Base-by-base conservation (phyloP, 2,888 invertebrate genomes). In the Lithophane leautieri region DNA sequence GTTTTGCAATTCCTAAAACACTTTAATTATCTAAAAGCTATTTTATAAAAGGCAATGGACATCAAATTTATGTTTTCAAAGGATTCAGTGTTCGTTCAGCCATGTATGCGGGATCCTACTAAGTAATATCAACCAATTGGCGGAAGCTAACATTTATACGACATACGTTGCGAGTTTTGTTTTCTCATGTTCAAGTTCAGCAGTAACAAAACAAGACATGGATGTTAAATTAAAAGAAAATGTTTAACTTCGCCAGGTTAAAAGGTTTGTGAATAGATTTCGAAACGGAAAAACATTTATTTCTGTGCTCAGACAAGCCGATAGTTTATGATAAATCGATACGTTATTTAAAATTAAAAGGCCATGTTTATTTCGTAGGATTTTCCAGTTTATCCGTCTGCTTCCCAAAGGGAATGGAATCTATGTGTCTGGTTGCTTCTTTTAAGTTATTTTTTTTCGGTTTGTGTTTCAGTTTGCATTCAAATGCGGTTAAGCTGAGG, bases 1-100 rank as follows among this genome's bases (percentile, higher is more conserved):
- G 11, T 81, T 84, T 84, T 79, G 71, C 70, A 78, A 77, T 81
- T 77, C 71, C 76, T 44, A 82, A 89, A 90, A 89, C 87, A 89
- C 87, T 91, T 91, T 91, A 92, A 93, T 93, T 90, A 91, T 88
- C 86, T 90, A 92, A 93, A 91, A 92, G 91, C 91, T 89, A 90
- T 88, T 84, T 87, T 87, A 87, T 91, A 82, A 90, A 90, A 88
- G 79, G 86, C 85, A 87, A 87, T 87, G 81, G 87, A 87, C 79
- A 86, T 87, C 81, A 87, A 89, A 90, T 90, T 88, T 73, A 85
- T 89, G 85, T 88, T 85, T 80, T 85, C 78, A 88, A 85, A 87
- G 84, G 83, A 75, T 72, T 44, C 69, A 73, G 62, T 68, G 67
- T 70, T 73, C 72, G 66, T 71, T 76, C 66, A 34, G 52, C 72